Evolutionary conservation across 2,113 vertebrate genomes (phyloP).

Genomic region (Pipa parva): DNA sequence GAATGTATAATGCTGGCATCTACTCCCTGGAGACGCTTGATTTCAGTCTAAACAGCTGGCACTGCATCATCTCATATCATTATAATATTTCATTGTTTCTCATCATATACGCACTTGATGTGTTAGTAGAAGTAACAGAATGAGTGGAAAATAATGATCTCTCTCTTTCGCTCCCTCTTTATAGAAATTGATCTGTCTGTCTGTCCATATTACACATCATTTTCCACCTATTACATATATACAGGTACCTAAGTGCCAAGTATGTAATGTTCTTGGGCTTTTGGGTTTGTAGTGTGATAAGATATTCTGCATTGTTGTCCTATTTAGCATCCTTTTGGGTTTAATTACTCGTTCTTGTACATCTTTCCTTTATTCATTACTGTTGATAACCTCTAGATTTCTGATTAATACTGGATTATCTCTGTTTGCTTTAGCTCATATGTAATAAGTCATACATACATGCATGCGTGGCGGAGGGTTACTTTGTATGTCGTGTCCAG

Average conservation of each 20-base stretch:
- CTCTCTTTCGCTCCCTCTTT: too few species aligned
- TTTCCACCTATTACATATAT: too few species aligned
- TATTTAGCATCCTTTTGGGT: background rate
- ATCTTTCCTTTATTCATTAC: background rate
- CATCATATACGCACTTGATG: slow-evolving; percentile 10
- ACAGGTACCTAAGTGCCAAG: too few species aligned
- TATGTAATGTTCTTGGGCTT: too few species aligned
- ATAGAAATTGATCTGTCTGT: too few species aligned
- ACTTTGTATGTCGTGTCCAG: background rate
- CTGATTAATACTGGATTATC: background rate
- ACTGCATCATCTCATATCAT: slow-evolving; percentile 38
- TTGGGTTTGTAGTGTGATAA: too few species aligned
- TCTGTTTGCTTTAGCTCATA: background rate
- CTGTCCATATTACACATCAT: too few species aligned
- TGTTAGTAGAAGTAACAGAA: background rate
- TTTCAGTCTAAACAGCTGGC: slow-evolving; percentile 37
- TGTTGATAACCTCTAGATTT: background rate
- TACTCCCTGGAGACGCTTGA: slow-evolving; percentile 18
- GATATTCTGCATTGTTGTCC: background rate
- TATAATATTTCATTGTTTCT: slow-evolving; percentile 36
- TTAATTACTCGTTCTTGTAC: background rate
- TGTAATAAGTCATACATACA: background rate
- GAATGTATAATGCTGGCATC: slow-evolving; percentile 12
- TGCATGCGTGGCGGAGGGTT: background rate
- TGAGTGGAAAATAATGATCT: too few species aligned